Evolutionary conservation across 2,113 vertebrate genomes (phyloP), one percentile per base, ranked within the genome.

Genomic region (Larimichthys polyactis): DNA sequence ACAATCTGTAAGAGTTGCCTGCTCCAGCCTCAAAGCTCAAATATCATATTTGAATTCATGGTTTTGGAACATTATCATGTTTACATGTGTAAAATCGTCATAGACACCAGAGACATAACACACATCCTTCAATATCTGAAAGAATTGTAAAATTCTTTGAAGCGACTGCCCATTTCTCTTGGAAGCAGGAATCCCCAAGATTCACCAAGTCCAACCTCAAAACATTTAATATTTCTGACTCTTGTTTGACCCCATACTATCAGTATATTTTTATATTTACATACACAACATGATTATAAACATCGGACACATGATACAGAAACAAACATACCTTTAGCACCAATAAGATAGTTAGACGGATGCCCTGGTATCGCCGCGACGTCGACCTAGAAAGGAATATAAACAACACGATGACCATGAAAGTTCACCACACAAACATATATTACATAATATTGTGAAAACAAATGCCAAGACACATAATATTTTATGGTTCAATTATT

Each of bases 321-420:
- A 67, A 71, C 44, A 11, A 24, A 66, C 89, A 20, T 81, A 94
- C 92, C 91, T 90, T 78, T 40, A 72, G 66, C 77, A 24, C 48
- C 82, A 66, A n/a, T 59, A 32, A n/a, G 52, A 49, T 65, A 20
- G 46, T 66, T 32, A 52, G 75, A 79, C 16, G 63, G 71, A 69
- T 24, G 77, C 59, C 19, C 69, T 27, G 54, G 67, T 60, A 40
- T 5, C 24, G 48, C 75, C 46, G 58, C 48, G 64, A 68, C 75
- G 27, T 70, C 76, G 5, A 73, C 92, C 95, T 95, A 77, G 24
- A 93, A 85, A 72, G 74, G 65, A 83, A 87, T 67, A 85, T 75
- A 85, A 75, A 89, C 60, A 75, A 79, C 27, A 84, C 20, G 29
- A 17, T 87, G 46, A 93, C 32, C 22, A 70, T 17, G 44, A 54